Evolutionary conservation across 2,888 invertebrate genomes (phyloP).

Genomic region (Campopleginae sp.): DNA sequence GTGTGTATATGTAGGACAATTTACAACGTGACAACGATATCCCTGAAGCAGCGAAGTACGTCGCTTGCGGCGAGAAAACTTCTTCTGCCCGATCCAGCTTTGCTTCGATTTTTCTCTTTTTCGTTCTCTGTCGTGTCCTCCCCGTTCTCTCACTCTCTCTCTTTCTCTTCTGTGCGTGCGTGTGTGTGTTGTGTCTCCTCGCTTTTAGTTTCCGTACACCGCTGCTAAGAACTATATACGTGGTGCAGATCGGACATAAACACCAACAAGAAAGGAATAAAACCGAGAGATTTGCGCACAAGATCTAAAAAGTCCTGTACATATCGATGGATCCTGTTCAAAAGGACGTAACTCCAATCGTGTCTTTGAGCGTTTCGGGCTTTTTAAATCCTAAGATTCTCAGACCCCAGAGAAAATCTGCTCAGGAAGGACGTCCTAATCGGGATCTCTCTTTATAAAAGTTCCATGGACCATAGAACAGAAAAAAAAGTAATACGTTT

Average conservation of each 20-base stretch:
- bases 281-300: constrained; percentile 53
- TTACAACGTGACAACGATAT: constrained; percentile 68
- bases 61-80: constrained; percentile 60
- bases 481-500: constrained; percentile 13
- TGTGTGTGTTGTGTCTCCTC: constrained; percentile 22
- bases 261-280: constrained; percentile 52
- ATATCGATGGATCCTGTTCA: background rate
- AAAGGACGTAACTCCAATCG: constrained; percentile 20
- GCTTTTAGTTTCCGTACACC: constrained; percentile 1
- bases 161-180: constrained; percentile 19
- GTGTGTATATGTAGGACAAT: constrained; percentile 51
- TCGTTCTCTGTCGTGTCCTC: constrained; percentile 24
- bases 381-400: background rate
- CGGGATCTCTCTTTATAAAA: constrained; percentile 60
- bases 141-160: constrained; percentile 13
- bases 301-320: constrained; percentile 48
- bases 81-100: constrained; percentile 50
- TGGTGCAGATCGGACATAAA: constrained; percentile 54
- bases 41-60: constrained; percentile 58
- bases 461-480: constrained; percentile 52
- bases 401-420: background rate
- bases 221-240: constrained; percentile 22
- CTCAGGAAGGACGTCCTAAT: constrained; percentile 59
- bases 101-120: constrained; percentile 18
- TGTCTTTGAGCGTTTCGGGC: background rate